Percentiles rank a stretch among this genome's conserved stretches.
These are phyloP conservation scores for Limanda limanda DNA, from an alignment of 2,113 vertebrate species.

Conservation along the genomic window DNA sequence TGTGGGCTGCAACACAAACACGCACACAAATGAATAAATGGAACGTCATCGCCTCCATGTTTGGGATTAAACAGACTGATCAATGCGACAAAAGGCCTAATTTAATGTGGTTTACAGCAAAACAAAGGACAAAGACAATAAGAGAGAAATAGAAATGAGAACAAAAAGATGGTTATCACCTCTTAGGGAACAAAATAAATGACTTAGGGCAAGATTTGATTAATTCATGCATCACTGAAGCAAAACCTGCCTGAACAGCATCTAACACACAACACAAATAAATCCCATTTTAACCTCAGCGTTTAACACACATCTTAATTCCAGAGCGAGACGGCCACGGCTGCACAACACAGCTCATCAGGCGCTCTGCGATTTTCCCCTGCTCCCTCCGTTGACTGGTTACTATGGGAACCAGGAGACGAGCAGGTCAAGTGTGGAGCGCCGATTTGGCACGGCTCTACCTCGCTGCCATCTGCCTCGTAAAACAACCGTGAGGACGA, in stretches of 20 bases:
- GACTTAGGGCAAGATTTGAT: not conserved
- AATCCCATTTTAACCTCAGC: not conserved
- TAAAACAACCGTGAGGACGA: constrained; percentile 45
- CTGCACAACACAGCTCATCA: not conserved
- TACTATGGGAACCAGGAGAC: constrained; percentile 62
- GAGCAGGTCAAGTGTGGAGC: constrained; percentile 60
- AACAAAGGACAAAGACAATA: not conserved
- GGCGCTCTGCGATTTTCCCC: not conserved
- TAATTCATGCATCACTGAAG: too few relatives aligned
- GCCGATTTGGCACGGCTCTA: constrained; percentile 55
- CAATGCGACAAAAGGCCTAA: not conserved
- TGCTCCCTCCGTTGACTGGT: constrained; percentile 34
- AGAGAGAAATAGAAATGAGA: not conserved
- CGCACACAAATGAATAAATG: not conserved
- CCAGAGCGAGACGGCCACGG: not conserved
- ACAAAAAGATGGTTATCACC: not conserved
- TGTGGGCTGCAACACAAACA: constrained; percentile 87
- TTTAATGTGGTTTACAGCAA: too few relatives aligned
- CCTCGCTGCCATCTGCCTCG: constrained; percentile 71
- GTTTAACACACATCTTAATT: constrained; percentile 5
- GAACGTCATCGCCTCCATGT: not conserved
- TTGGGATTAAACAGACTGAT: not conserved
- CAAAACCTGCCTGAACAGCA: too few relatives aligned
- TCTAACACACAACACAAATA: too few relatives aligned
- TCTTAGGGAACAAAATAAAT: not conserved